A percentile compares a stretch with the other conserved stretches of the same genome.
phyloP scores from a whole-genome alignment of 1,140 invertebrate genomes.

The Grapholita molesta region DNA sequence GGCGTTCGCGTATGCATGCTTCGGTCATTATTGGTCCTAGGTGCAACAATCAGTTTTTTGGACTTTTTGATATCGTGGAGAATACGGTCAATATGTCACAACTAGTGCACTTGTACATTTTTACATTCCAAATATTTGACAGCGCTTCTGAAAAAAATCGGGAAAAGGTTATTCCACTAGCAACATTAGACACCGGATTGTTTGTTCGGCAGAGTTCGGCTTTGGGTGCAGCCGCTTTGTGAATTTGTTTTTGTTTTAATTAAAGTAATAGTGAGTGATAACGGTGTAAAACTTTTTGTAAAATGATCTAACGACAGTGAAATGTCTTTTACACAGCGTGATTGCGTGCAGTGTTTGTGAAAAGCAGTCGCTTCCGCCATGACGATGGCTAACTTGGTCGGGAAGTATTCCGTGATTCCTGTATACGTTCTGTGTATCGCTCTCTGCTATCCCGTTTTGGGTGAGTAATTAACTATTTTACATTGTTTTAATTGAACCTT shows the following conservation, averaged over 20 bases:
- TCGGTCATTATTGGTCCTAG: too few relatives aligned
- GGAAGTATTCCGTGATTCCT: constrained; percentile 60
- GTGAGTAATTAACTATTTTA: constrained; percentile 50
- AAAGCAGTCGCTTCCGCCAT: constrained; percentile 64
- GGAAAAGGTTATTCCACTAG: constrained; percentile 22
- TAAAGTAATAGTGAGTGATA: constrained; percentile 63
- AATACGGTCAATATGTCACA: too few relatives aligned
- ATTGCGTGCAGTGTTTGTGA: constrained; percentile 48
- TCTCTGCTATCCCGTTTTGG: constrained; percentile 61
- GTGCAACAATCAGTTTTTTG: too few relatives aligned
- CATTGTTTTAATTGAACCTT: constrained; percentile 20
- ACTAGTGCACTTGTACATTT: too few relatives aligned
- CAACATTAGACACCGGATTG: constrained; percentile 55
- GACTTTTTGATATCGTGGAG: too few relatives aligned
- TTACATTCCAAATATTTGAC: not conserved
- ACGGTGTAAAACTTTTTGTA: constrained; percentile 51
- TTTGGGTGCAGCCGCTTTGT: constrained; percentile 70
- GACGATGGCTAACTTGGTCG: constrained; percentile 61
- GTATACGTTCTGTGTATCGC: constrained; percentile 69
- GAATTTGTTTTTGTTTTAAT: constrained; percentile 69
- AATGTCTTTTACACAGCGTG: constrained; percentile 52
- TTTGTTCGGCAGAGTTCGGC: constrained; percentile 58
- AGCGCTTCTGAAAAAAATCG: not conserved
- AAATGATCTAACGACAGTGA: constrained; percentile 61
- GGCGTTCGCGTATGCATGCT: too few relatives aligned